Conservation (phyloP, 2,113 vertebrate species). For the Cnemophilus loriae region DNA sequence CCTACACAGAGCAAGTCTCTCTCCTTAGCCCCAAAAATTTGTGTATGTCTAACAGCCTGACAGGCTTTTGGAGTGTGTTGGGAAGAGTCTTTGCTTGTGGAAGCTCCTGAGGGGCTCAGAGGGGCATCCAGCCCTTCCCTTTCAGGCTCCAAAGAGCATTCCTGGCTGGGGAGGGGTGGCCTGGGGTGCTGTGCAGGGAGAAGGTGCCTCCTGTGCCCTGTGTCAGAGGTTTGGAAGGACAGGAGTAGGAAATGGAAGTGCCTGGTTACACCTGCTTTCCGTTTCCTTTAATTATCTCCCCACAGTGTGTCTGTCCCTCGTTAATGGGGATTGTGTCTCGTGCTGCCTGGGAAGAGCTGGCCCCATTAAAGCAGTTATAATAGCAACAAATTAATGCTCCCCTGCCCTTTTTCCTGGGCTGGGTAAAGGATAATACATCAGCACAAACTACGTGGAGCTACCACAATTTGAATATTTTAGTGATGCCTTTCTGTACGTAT, state of each 20-base stretch:
- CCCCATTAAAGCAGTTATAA: background rate
- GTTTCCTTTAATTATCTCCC: background rate
- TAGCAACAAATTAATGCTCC: background rate
- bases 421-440: background rate
- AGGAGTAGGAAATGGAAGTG: background rate
- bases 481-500: accelerated
- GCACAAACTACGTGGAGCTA: background rate
- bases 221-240: background rate
- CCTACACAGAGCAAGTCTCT: background rate
- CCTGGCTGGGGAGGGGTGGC: background rate
- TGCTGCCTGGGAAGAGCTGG: background rate
- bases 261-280: background rate
- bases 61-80: background rate
- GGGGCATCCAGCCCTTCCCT: background rate
- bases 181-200: background rate
- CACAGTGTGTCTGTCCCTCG: background rate
- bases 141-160: background rate
- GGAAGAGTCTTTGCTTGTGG: background rate
- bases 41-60: background rate
- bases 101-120: background rate
- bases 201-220: background rate
- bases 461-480: background rate
- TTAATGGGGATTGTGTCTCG: background rate
- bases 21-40: background rate
- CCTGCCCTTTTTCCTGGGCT: background rate